Base-by-base conservation (phyloP, 2,888 invertebrate genomes). In the Philopedon plagiatum region DNA sequence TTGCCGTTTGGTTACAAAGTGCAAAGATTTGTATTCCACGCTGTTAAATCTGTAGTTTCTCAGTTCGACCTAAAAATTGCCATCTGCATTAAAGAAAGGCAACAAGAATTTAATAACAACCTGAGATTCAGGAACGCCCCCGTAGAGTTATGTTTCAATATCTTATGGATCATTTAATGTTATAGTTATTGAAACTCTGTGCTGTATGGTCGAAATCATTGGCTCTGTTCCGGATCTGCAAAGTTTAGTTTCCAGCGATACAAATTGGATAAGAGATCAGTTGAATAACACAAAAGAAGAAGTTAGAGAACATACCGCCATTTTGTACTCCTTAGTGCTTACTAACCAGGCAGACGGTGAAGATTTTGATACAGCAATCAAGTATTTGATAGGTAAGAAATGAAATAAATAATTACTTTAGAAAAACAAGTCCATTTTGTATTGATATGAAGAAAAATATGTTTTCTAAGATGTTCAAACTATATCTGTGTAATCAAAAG, bases 181-280 rank as follows among this genome's bases (percentile, higher is more conserved):
- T 81, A 56, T 81, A 92, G 91, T 89, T 79, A 82, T 89, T 49
- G 89, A 90, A 85, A 87, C 92, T 0, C 83, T 96, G 61, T 91
- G 92, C 65, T 94, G 94, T 78, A 88, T 97, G 81, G 87, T 95
- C 76, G 96, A 97, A 85, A 87, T 95, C 19, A 88, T 96, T n/a
- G 95, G 95, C 41, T 93, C 94, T 71, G 90, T 93, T 8, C 93
- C 95, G 0, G 89, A 91, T 19, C 86, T 95, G 80, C 89, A 91
- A 0, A 81, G 88, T 32, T 88, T 90, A 74, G 91, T 94, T 81
- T 85, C 89, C 1, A 88, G 87, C 32, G 88, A 93, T 15, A 81
- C 91, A 11, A 87, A 89, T 4, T 93, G 93, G 89, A 82, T 94
- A 0, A 86, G 88, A 78, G 89, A 89, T 70, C 80, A 80, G 56